Percentiles rank a stretch among this genome's conserved stretches.
Evolutionary conservation across 1,140 invertebrate species (phyloP).

Genomic region (Drosophila auraria): DNA sequence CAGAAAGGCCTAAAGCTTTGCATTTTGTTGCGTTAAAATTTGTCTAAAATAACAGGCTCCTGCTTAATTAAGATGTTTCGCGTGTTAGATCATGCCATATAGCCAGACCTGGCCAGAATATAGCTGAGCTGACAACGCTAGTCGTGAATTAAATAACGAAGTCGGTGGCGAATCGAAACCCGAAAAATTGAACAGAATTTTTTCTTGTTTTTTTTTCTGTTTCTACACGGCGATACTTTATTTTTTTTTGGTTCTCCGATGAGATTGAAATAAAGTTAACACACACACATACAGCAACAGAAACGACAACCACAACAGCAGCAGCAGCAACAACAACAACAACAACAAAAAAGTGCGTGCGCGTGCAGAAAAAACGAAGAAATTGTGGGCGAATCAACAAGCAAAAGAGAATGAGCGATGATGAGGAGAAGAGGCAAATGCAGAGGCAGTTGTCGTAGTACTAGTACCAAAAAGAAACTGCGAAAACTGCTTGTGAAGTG

Average conservation of each 20-base stretch:
- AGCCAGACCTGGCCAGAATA: too few relatives aligned
- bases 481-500: slow-evolving; percentile 64
- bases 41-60: too few relatives aligned
- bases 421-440: slow-evolving; percentile 57
- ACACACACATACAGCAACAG: slow-evolving; percentile 15
- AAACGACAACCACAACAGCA: slow-evolving; percentile 20
- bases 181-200: slow-evolving; percentile 17
- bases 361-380: slow-evolving; percentile 16
- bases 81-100: too few relatives aligned
- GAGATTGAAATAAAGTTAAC: slow-evolving; percentile 13
- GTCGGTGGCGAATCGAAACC: slow-evolving; percentile 19
- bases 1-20: too few relatives aligned
- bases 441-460: slow-evolving; percentile 52
- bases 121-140: too few relatives aligned
- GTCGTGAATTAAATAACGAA: not conserved
- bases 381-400: slow-evolving; percentile 59
- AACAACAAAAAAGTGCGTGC: slow-evolving; percentile 40
- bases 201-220: slow-evolving; percentile 47
- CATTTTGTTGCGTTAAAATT: too few relatives aligned
- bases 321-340: not conserved
- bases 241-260: slow-evolving; percentile 23
- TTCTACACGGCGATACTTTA: not conserved
- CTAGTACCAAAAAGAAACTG: slow-evolving; percentile 58
- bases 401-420: slow-evolving; percentile 59
- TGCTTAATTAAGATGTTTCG: too few relatives aligned